A percentile compares a stretch with the other conserved stretches of the same genome.
Evolutionary conservation across 2,113 vertebrate species (phyloP).

Genomic region (Rynchops niger): DNA sequence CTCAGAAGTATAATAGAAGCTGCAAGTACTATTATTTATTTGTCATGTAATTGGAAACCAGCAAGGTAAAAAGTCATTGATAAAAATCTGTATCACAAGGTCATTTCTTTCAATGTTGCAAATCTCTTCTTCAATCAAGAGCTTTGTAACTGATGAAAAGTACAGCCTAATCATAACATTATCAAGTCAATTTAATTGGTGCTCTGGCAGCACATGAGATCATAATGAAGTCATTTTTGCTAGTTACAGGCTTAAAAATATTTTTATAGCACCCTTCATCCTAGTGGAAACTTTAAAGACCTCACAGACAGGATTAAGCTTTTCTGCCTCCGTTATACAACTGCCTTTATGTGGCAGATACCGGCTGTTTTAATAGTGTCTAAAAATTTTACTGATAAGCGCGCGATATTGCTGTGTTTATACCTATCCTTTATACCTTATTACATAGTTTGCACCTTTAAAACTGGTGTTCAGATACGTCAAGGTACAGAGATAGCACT

Average conservation of each 20-base stretch:
- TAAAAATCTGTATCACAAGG: conserved; percentile 68
- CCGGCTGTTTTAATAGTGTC: neutral
- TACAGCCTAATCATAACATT: conserved; percentile 67
- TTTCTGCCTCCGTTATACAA: neutral
- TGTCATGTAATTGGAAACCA: conserved; percentile 65
- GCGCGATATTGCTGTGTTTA: neutral
- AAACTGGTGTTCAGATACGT: neutral
- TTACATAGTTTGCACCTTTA: neutral
- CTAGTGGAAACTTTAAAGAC: conserved; percentile 34
- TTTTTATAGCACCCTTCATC: conserved; percentile 54
- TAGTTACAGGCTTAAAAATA: conserved; percentile 60
- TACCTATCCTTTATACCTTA: neutral
- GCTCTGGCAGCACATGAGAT: conserved; percentile 62
- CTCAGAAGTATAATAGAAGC: conserved; percentile 62
- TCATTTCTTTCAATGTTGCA: conserved; percentile 64
- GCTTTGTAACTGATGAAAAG: conserved; percentile 71
- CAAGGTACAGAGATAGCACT: neutral
- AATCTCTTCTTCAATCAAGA: conserved; percentile 70
- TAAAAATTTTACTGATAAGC: neutral
- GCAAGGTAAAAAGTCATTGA: conserved; percentile 69
- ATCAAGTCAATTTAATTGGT: conserved; percentile 71
- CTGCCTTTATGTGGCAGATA: neutral
- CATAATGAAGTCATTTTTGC: conserved; percentile 65
- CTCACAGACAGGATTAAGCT: neutral
- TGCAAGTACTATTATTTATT: conserved; percentile 69